Conservation (phyloP, 2,113 vertebrate species). For the Poeciliopsis occidentalis region DNA sequence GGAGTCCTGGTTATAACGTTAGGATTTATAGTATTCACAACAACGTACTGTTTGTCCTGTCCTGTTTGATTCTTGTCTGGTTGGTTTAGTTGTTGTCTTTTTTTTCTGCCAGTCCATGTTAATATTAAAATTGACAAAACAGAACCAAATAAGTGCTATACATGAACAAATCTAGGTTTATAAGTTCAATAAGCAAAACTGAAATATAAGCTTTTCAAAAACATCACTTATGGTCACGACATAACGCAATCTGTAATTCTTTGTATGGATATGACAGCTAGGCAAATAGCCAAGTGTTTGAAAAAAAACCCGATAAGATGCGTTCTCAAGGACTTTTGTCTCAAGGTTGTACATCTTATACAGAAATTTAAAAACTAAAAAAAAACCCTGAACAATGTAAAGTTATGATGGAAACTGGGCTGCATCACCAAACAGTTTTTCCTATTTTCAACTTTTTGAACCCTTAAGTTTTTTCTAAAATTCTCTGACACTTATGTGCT, state of each 20-base stretch:
- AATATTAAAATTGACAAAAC: no score
- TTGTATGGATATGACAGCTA: neutral
- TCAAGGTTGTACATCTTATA: neutral
- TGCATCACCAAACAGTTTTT: no score
- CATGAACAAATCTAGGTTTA: no score
- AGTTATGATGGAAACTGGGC: neutral
- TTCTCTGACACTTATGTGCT: neutral
- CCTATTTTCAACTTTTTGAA: neutral
- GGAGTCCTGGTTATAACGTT: no score
- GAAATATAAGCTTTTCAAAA: no score
- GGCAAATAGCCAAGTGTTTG: neutral
- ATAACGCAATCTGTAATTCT: neutral
- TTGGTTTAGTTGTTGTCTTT: neutral
- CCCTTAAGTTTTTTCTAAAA: neutral
- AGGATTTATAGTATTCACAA: neutral
- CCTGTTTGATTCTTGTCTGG: neutral
- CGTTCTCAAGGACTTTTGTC: neutral
- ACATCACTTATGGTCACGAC: neutral
- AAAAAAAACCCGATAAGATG: neutral
- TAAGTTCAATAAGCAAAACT: no score
- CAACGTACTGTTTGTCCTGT: neutral
- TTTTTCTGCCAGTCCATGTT: no score
- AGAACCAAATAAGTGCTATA: no score
- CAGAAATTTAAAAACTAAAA: neutral
- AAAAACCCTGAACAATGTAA: neutral